Base-by-base conservation (phyloP, 2,797 vertebrate species). In the Pseudomugil tenellus region DNA sequence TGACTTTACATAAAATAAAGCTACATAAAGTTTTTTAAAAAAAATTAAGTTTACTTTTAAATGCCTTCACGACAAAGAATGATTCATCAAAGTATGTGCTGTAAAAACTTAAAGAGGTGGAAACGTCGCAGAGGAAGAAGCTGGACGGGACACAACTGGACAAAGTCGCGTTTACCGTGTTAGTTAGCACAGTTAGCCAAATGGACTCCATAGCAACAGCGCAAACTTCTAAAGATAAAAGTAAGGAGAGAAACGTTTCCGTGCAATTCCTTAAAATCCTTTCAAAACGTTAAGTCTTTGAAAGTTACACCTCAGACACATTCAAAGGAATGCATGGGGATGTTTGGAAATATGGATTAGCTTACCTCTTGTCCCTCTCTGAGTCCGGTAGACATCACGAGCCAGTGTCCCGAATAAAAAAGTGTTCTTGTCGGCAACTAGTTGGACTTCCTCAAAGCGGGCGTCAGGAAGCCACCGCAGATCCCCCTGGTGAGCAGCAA, bases 361-460 rank as follows among this genome's bases (percentile, higher is more conserved):
- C 78, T 67, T 72, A 94, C 93, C 92, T 92, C 88, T 55, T 70
- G 82, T 57, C 39, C 72, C 19, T 76, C 86, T 46, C 25, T 85
- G 0, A 82, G 79, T 39, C 79, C 88, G 48, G 41, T 84, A 64
- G 92, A 93, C 90, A 92, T 92, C 43, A 13, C 69, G 72, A 64
- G 25, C 65, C 26, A 9, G 65, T 64, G 13, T 55, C 17, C 43
- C 10, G 66, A 37, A 17, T 35, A 46, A 35, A 58, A 28, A 60
- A 72, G 59, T 66, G 32, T 32, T 60, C 60, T 56, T 68, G 52
- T 11, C 37, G 58, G 57, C 58, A 52, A 75, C 81, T 76, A 83
- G 74, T 85, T 25, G 60, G 78, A 91, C 89, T 93, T 92, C 89
- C 88, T 91, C 39, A 28, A 76, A 57, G 85, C 79, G 73, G 76